These are phyloP conservation scores for Heptranchias perlo DNA, from an alignment of 2,113 vertebrate genomes.

Conservation along the genomic window DNA sequence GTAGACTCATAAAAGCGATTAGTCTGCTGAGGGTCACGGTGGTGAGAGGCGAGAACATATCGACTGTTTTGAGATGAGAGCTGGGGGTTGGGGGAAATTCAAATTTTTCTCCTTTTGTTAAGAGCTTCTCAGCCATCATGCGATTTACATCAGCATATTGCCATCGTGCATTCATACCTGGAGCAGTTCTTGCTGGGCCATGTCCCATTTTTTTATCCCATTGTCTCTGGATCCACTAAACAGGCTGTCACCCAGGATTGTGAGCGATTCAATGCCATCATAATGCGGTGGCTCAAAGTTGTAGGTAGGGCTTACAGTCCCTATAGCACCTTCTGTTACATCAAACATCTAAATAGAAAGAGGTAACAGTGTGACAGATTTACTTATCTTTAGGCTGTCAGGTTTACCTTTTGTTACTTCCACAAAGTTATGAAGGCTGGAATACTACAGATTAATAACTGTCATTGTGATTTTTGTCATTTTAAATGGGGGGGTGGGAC, in stretches of 20 bases:
- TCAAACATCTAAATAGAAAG: slow-evolving; percentile 79
- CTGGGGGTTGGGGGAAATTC: not conserved
- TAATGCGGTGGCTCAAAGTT: slow-evolving; percentile 85
- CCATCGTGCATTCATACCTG: slow-evolving; percentile 64
- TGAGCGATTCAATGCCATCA: slow-evolving; percentile 80
- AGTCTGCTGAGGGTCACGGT: not conserved
- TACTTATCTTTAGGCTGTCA: not conserved
- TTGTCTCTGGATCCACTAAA: slow-evolving; percentile 87
- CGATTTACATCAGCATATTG: not conserved
- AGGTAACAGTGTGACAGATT: not conserved
- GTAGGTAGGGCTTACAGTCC: slow-evolving; percentile 74
- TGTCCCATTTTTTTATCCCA: slow-evolving; percentile 90
- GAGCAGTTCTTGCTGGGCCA: slow-evolving; percentile 75
- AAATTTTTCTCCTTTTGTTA: not conserved
- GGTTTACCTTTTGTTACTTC: not conserved
- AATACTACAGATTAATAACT: not conserved
- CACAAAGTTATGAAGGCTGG: not conserved
- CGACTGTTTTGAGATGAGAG: not conserved
- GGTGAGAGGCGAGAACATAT: not conserved
- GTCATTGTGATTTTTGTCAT: too few species aligned
- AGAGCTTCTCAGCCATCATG: not conserved
- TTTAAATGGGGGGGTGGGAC: not conserved
- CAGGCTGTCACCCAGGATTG: slow-evolving; percentile 71
- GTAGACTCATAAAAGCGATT: not conserved
- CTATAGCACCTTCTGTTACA: slow-evolving; percentile 82